phyloP scores from a whole-genome alignment of 2,888 invertebrate species.

The Odontocerum albicorne region DNA sequence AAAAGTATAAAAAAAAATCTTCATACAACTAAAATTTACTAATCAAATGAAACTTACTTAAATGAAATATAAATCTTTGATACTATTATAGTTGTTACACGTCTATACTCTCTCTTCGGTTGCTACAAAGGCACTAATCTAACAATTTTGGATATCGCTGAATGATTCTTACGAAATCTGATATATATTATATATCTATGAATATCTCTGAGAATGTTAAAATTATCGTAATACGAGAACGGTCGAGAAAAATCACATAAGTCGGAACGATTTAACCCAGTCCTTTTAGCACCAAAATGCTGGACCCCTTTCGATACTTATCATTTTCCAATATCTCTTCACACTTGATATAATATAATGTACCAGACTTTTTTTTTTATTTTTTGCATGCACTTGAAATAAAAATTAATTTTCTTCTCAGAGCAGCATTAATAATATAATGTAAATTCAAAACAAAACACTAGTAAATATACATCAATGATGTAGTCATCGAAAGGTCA shows the following conservation, averaged over 20 bases:
- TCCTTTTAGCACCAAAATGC: constrained; percentile 19
- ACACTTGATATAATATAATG: too few relatives aligned
- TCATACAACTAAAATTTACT: constrained; percentile 18
- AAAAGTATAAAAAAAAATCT: constrained; percentile 26
- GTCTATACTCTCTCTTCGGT: constrained; percentile 27
- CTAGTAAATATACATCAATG: constrained; percentile 10
- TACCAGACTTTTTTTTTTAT: constrained; percentile 11
- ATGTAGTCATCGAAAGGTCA: constrained; percentile 5
- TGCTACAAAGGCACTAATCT: constrained; percentile 37
- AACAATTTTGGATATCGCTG: constrained; percentile 35
- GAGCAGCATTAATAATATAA: constrained; percentile 25
- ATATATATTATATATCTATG: constrained; percentile 4
- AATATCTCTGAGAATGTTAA: constrained; percentile 22
- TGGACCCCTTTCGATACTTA: constrained; percentile 14
- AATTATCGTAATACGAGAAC: too few relatives aligned
- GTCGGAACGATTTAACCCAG: constrained; percentile 5
- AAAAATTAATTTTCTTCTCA: constrained; percentile 28
- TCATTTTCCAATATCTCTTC: constrained; percentile 14
- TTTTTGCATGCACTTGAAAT: constrained; percentile 17
- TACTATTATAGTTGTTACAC: constrained; percentile 29
- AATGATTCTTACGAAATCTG: constrained; percentile 24
- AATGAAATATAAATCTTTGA: constrained; percentile 30
- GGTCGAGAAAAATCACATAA: constrained; percentile 1
- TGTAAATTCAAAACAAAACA: constrained; percentile 15
- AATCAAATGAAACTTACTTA: constrained; percentile 18